Base-by-base conservation (phyloP, 1,140 invertebrate species). In the Acromyrmex heyeri region DNA sequence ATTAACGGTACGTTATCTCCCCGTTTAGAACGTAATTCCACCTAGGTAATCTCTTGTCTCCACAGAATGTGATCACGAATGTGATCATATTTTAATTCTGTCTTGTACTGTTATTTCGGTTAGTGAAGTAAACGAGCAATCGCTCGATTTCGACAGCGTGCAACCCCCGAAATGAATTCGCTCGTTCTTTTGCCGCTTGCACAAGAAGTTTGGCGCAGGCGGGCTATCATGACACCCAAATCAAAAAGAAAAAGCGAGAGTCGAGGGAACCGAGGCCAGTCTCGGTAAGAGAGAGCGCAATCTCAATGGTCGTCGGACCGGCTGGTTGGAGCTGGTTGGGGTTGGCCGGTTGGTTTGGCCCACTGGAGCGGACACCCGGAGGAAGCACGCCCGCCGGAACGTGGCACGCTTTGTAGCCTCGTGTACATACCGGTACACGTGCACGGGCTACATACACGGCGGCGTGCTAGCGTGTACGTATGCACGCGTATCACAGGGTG, bases 301-400 rank as follows among this genome's bases (percentile, higher is more conserved):
- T 94, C 93, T 93, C 86, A 93, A 94, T 93, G 92, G 91, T 93
- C 88, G 91, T 88, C 89, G 87, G 91, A 89, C 79, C 90, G 88
- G 85, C 90, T 85, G 89, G 73, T 92, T 65, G 90, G 82, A 86
- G 93, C 86, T 92, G 88, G 92, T 92, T 87, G 92, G 93, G 93
- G 93, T 90, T 94, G 93, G 93, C 93, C 93, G 93, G 91, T 93
- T 94, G 93, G 94, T 93, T 94, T 95, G 95, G 95, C 95, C 94
- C 95, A 95, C 90, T 95, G 94, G 95, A 95, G 95, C 95, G 95
- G 90, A 95, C 94, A 95, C 95, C 95, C 95, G 95, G 94, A 95
- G 95, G 95, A 95, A 95, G 94, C 94, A 95, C 94, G 93, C 91
- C 94, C 94, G 94, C 92, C 94, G 93, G 94, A 95, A 94, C 93